Conservation (phyloP, 2,113 vertebrate species). For the Rhinolophus sinicus region DNA sequence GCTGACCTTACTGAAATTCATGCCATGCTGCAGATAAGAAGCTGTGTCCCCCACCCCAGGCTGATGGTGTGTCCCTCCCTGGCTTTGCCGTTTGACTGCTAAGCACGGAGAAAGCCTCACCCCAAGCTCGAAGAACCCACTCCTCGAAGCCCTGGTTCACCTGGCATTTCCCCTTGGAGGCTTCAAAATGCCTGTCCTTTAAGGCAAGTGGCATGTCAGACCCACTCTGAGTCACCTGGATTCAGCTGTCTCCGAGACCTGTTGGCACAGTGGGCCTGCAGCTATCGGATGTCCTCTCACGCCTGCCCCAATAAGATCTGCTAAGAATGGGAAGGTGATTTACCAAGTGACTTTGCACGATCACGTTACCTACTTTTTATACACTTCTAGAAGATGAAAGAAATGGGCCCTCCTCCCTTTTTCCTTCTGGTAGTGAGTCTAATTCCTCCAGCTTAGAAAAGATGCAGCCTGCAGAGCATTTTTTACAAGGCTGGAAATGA, state of each 20-base stretch:
- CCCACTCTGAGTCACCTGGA: background rate
- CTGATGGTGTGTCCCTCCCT: background rate
- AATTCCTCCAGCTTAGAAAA: background rate
- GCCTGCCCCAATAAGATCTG: background rate
- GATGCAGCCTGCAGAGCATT: background rate
- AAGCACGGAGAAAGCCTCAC: background rate
- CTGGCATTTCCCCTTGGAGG: background rate
- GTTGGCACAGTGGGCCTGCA: background rate
- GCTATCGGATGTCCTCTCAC: background rate
- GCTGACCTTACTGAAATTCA: background rate
- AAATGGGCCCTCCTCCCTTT: background rate
- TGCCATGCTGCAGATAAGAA: background rate
- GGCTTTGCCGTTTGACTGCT: background rate
- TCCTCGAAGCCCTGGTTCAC: background rate
- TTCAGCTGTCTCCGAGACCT: background rate
- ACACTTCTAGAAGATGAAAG: conserved; percentile 43
- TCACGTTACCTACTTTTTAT: background rate
- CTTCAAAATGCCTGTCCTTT: background rate
- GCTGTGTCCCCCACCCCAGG: background rate
- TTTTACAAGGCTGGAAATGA: background rate
- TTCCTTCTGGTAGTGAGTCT: background rate
- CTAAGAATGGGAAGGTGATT: background rate
- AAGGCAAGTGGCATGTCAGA: background rate
- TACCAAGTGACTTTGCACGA: background rate
- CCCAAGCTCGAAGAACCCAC: background rate